Conservation (phyloP, 2,113 vertebrate genomes). For the Dromaius novaehollandiae region DNA sequence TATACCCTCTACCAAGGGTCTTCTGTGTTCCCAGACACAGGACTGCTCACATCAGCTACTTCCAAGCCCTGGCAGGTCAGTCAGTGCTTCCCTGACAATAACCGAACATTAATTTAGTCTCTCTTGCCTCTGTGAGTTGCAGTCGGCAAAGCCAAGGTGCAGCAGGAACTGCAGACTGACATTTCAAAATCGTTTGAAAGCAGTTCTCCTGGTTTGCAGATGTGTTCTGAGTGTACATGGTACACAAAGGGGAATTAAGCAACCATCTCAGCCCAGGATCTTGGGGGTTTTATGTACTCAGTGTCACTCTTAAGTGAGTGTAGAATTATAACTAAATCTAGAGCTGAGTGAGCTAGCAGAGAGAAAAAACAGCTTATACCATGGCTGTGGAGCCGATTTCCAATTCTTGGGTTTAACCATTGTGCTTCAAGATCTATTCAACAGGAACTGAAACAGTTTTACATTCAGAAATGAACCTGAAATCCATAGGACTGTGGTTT, state of each 20-base stretch:
- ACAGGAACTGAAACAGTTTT: not conserved
- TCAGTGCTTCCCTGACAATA: not conserved
- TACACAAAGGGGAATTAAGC: not conserved
- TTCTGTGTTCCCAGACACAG: not conserved
- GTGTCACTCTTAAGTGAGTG: not conserved
- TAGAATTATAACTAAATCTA: not conserved
- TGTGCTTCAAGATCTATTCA: not conserved
- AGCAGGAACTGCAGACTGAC: not conserved
- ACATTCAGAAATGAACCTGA: not conserved
- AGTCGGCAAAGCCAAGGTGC: not conserved
- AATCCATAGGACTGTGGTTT: not conserved
- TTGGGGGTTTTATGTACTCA: not conserved
- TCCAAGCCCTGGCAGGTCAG: not conserved
- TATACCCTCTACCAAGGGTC: not conserved
- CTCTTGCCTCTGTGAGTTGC: not conserved
- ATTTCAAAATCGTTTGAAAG: not conserved
- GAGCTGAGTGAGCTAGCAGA: not conserved
- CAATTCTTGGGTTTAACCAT: not conserved
- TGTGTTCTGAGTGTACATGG: not conserved
- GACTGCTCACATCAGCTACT: not conserved
- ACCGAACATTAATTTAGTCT: not conserved
- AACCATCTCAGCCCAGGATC: not conserved
- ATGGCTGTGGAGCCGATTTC: not conserved
- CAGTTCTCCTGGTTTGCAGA: not conserved
- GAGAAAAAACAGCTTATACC: not conserved